Evolutionary conservation across 2,888 invertebrate genomes (phyloP).

Genomic region (Cabera pusaria): DNA sequence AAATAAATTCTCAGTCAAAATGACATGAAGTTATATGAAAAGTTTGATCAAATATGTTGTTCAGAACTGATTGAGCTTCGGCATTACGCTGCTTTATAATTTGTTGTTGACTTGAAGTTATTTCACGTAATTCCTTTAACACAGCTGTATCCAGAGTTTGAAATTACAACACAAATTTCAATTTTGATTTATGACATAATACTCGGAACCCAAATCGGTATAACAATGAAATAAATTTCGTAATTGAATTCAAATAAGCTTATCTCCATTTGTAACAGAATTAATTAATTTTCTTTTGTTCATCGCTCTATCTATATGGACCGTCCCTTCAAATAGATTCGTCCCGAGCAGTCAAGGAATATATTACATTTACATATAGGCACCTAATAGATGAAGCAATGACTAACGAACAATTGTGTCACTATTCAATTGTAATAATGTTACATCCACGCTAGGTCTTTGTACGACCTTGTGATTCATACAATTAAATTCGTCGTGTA

Average conservation of each 20-base stretch:
- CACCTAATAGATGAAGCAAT: slow-evolving; percentile 15
- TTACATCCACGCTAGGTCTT: slow-evolving; percentile 36
- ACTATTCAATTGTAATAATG: slow-evolving; percentile 51
- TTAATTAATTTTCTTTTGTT: slow-evolving; percentile 29
- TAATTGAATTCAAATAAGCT: slow-evolving; percentile 23
- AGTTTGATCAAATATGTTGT: no score
- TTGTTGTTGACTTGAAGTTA: no score
- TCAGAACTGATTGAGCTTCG: no score
- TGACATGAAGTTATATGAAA: no score
- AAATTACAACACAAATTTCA: no score
- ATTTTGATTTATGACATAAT: slow-evolving; percentile 8
- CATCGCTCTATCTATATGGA: slow-evolving; percentile 18
- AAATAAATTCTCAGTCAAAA: no score
- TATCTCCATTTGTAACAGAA: slow-evolving; percentile 21
- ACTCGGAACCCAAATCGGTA: slow-evolving; percentile 15
- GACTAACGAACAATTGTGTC: slow-evolving; percentile 49
- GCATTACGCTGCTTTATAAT: no score
- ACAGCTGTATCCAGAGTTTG: no score
- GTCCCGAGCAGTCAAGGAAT: slow-evolving; percentile 17
- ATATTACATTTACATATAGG: slow-evolving; percentile 21
- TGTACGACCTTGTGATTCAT: slow-evolving; percentile 45
- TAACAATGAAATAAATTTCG: slow-evolving; percentile 20
- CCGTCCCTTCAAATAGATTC: background rate
- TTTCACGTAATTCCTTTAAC: no score
- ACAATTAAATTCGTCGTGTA: slow-evolving; percentile 19